A percentile compares a stretch with the other conserved stretches of the same genome.
Conservation (phyloP, 2,113 vertebrate genomes). For the Spheniscus mendiculus region DNA sequence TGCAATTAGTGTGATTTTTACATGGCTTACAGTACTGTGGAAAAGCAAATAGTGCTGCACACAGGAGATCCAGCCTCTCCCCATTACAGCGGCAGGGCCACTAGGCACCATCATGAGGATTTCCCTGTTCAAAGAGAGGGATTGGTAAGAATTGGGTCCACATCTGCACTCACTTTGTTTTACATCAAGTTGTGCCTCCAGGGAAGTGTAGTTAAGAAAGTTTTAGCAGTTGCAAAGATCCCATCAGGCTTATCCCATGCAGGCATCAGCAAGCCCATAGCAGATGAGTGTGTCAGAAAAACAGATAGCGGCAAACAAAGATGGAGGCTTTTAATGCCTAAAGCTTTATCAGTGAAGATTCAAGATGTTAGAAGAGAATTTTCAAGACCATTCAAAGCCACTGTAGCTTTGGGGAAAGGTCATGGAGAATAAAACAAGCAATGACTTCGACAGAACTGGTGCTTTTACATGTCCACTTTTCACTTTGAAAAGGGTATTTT, state of each 20-base stretch:
- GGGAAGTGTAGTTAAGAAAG: neutral
- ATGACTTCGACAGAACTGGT: neutral
- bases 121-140: neutral
- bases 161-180: neutral
- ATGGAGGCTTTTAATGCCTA: neutral
- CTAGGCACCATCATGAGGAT: neutral
- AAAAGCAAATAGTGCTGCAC: neutral
- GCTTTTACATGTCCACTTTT: neutral
- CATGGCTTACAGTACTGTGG: neutral
- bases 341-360: neutral
- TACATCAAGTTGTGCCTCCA: neutral
- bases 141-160: neutral
- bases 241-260: neutral
- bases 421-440: neutral
- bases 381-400: neutral
- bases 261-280: neutral
- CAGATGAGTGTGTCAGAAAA: neutral
- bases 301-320: neutral
- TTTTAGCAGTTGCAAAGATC: neutral
- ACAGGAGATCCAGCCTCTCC: neutral
- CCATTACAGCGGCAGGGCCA: accelerated
- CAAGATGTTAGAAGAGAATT: neutral
- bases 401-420: neutral
- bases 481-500: neutral
- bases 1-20: neutral